Evolutionary conservation across 1,140 invertebrate species (phyloP).

Genomic region (Sitodiplosis mosellana): DNA sequence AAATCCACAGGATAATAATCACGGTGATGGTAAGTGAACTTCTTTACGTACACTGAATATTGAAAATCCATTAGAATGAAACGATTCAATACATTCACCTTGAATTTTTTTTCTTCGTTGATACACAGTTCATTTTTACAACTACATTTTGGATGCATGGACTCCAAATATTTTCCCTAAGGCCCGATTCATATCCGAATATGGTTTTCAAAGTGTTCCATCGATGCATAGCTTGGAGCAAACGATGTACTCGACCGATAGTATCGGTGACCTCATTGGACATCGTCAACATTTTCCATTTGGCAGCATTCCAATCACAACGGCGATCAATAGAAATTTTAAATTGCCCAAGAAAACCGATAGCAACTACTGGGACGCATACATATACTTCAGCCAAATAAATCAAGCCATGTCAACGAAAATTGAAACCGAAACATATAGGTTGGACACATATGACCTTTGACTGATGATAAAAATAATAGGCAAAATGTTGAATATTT

Average conservation of each 20-base stretch:
- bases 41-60: no score
- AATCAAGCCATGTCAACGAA: conserved; percentile 77
- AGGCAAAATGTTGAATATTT: no score
- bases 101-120: conserved; percentile 19
- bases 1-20: conserved; percentile 51
- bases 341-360: conserved; percentile 30
- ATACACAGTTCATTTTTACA: conserved; percentile 92
- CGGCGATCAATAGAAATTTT: conserved; percentile 39
- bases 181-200: conserved; percentile 84
- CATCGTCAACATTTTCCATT: conserved; percentile 68
- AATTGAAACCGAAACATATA: conserved; percentile 75
- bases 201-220: conserved; percentile 83
- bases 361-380: conserved; percentile 31
- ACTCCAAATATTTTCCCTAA: conserved; percentile 51
- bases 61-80: background rate
- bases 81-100: conserved; percentile 1
- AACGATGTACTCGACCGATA: conserved; percentile 33
- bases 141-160: conserved; percentile 72
- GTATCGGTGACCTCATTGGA: conserved; percentile 44
- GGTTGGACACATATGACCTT: conserved; percentile 30
- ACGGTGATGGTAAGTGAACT: conserved; percentile 67
- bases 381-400: conserved; percentile 61
- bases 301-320: conserved; percentile 41
- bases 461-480: background rate
- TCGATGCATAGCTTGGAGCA: conserved; percentile 29